These are phyloP conservation scores for Crotalus tigris DNA, from an alignment of 2,113 vertebrate genomes.

Conservation along the genomic window DNA sequence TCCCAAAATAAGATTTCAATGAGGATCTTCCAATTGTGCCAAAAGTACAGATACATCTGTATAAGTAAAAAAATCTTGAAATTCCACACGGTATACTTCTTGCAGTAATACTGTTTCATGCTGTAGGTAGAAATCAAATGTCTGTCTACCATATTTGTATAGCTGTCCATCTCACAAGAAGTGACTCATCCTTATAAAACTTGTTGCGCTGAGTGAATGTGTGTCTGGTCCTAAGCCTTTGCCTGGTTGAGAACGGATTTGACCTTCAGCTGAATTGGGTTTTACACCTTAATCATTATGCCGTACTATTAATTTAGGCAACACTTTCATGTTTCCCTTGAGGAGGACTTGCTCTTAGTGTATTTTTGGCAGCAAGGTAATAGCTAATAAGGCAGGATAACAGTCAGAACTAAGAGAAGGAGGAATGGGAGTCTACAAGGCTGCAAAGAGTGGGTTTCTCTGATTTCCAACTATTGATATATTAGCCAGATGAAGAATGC, in stretches of 20 bases:
- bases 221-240: not conserved
- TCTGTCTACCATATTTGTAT: not conserved
- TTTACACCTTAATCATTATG: not conserved
- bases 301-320: not conserved
- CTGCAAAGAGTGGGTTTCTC: no score
- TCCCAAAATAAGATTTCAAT: not conserved
- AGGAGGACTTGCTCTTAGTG: not conserved
- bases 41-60: not conserved
- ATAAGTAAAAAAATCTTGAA: not conserved
- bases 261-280: not conserved
- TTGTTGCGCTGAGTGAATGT: not conserved
- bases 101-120: not conserved
- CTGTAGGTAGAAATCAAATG: not conserved
- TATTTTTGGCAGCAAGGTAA: not conserved
- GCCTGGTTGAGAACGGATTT: not conserved
- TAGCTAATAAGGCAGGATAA: not conserved
- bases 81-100: not conserved
- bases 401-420: not conserved
- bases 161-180: not conserved
- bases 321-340: not conserved
- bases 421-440: not conserved
- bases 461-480: not conserved
- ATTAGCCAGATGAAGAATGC: not conserved
- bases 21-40: not conserved
- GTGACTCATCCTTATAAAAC: not conserved